Evolutionary conservation across 2,888 invertebrate species (phyloP), one percentile per base, ranked within the genome.

Genomic region (Epinotia nisella): DNA sequence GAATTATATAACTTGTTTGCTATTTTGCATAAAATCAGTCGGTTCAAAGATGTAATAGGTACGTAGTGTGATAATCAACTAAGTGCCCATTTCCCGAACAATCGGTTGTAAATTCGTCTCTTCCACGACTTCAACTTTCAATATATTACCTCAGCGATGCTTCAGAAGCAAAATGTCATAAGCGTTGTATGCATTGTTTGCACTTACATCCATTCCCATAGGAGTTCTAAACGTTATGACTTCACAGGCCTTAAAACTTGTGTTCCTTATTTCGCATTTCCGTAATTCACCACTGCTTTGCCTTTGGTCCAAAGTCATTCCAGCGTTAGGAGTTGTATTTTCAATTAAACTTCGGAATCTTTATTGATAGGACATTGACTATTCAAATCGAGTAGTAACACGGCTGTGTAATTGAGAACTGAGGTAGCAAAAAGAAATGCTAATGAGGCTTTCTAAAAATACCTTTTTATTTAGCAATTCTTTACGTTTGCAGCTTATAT

Each of bases 71-170:
- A 13, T 55, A 10, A 39, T 10, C 55, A 65, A 55, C n/a, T n/a
- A 35, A 53, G 15, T 19, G 55, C 21, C 3, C 9, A 21, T 39
- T 65, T 55, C n/a, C n/a, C 41, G 60, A 41, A 66, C 66, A 60
- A 66, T 71, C 55, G 66, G 66, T 51, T 66, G 19, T 71, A 71
- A 71, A 71, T 66, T 66, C n/a, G 29, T 60, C 60, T 60, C 53
- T 59, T 53, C 49, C 51, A 59, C 17, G 39, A 59, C 56, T 59
- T 58, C 39, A 41, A 60, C 71, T 35, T 58, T 62, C 61, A 55
- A 65, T 39, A 10, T n/a, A 65, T 65, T 65, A 55, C 65, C 10
- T 15, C 19, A 62, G 10, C 11, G 19, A 5, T 15, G 17, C 19
- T 35, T 21, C 11, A 39, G 21, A 53, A 65, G 15, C n/a, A 65